These are phyloP conservation scores for Podotricha telesiphe DNA, from an alignment of 2,888 invertebrate species.

Conservation along the genomic window DNA sequence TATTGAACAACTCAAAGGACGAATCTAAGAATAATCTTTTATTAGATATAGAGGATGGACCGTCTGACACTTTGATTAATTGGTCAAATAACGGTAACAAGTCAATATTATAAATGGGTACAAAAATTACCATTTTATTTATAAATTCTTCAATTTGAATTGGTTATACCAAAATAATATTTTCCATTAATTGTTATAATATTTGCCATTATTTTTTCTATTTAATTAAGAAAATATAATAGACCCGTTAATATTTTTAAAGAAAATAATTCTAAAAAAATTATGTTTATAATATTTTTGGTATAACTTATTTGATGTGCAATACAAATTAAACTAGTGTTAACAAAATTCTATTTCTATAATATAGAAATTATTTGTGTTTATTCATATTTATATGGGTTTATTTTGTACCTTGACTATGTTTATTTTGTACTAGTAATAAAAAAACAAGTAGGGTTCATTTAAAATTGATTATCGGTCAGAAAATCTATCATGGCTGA, in stretches of 20 bases:
- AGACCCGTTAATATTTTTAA: no score
- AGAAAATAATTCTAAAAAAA: no score
- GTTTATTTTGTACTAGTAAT: not conserved
- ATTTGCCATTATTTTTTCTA: no score
- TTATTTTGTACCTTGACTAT: conserved; percentile 25
- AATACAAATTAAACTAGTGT: not conserved
- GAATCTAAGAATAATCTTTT: conserved; percentile 64
- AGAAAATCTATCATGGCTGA: no score
- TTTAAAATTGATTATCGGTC: no score
- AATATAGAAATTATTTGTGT: conserved; percentile 18
- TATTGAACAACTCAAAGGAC: conserved; percentile 56
- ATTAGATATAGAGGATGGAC: conserved; percentile 72
- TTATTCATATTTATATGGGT: not conserved
- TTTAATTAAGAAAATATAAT: no score
- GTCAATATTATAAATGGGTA: conserved; percentile 66
- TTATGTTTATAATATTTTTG: conserved; percentile 8
- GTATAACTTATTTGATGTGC: not conserved
- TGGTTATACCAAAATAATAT: not conserved
- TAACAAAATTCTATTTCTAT: conserved; percentile 28
- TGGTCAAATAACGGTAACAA: conserved; percentile 73
- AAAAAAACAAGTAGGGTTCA: not conserved
- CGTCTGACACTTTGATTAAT: conserved; percentile 69
- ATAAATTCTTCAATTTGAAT: not conserved
- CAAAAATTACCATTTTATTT: conserved; percentile 12
- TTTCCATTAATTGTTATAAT: no score